A percentile compares a stretch with the other conserved stretches of the same genome.
Conservation (phyloP, 1,140 invertebrate genomes). For the Zaprionus gabonicus region DNA sequence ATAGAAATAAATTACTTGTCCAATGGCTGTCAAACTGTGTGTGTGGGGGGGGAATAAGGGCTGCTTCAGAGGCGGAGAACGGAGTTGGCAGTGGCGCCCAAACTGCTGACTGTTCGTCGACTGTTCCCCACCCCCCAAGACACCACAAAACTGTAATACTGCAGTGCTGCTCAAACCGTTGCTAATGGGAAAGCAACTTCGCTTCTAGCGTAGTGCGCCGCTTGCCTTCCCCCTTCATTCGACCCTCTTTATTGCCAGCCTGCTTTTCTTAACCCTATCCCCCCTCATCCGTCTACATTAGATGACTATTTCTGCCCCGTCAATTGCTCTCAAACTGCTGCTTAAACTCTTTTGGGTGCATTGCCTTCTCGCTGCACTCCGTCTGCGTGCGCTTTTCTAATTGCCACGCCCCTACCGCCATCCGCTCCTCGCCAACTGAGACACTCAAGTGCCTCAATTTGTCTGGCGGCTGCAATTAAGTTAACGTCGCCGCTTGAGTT, state of each 20-base stretch:
- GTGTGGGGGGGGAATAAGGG: neutral
- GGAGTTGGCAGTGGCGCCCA: neutral
- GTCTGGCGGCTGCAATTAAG: conserved; percentile 71
- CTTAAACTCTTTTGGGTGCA: conserved; percentile 21
- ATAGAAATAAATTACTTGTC: conserved; percentile 3
- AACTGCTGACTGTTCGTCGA: neutral
- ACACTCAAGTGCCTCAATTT: conserved; percentile 60
- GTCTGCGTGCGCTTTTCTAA: neutral
- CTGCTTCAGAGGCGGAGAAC: neutral
- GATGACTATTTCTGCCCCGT: neutral
- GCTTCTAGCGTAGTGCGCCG: too few species aligned
- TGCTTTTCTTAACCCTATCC: neutral
- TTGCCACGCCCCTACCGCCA: neutral
- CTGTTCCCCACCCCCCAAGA: too few species aligned
- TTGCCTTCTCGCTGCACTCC: conserved; percentile 21
- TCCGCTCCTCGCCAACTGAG: neutral
- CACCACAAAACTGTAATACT: neutral
- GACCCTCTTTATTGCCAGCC: neutral
- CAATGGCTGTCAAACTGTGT: conserved; percentile 6
- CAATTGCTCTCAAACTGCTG: neutral
- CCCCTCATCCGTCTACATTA: neutral
- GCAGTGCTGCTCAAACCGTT: neutral
- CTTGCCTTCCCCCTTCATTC: neutral
- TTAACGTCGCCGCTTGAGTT: conserved; percentile 57
- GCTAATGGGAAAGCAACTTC: too few species aligned